phyloP scores from a whole-genome alignment of 2,797 vertebrate species.

The Euthynnus affinis region DNA sequence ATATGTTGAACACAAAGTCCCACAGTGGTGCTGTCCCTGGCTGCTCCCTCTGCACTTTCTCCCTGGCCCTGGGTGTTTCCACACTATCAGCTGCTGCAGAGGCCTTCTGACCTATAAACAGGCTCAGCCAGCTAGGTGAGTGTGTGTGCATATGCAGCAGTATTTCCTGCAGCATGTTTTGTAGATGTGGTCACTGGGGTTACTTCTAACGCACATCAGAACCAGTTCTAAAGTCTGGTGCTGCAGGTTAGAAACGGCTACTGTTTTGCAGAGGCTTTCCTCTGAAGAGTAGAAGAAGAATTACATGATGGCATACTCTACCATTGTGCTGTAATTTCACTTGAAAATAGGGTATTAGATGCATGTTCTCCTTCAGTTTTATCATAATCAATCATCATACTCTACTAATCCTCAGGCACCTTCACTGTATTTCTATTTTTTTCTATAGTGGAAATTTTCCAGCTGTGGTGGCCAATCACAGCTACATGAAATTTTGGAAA shows the following conservation, averaged over 20 bases:
- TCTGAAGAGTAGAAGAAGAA: not conserved
- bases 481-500: conserved; percentile 55
- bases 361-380: not conserved
- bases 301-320: not conserved
- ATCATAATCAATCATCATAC: not conserved
- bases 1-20: conserved; percentile 55
- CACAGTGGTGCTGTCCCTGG: conserved; percentile 58
- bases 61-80: conserved; percentile 62
- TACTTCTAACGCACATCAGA: conserved; percentile 13
- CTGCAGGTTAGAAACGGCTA: not conserved
- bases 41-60: conserved; percentile 65
- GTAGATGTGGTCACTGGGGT: conserved; percentile 46
- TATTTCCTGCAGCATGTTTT: conserved; percentile 50
- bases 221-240: not conserved
- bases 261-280: conserved; percentile 1
- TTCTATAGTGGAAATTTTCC: conserved; percentile 37
- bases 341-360: not conserved
- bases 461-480: conserved; percentile 54
- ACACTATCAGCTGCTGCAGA: conserved; percentile 59
- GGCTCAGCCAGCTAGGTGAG: conserved; percentile 53
- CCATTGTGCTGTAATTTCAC: not conserved
- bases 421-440: conserved; percentile 34
- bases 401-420: not conserved
- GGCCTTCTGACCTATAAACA: conserved; percentile 69
- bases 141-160: conserved; percentile 48